Evolutionary conservation across 2,888 invertebrate genomes (phyloP), one percentile per base, ranked within the genome.

Genomic region (Nymphalis urticae): DNA sequence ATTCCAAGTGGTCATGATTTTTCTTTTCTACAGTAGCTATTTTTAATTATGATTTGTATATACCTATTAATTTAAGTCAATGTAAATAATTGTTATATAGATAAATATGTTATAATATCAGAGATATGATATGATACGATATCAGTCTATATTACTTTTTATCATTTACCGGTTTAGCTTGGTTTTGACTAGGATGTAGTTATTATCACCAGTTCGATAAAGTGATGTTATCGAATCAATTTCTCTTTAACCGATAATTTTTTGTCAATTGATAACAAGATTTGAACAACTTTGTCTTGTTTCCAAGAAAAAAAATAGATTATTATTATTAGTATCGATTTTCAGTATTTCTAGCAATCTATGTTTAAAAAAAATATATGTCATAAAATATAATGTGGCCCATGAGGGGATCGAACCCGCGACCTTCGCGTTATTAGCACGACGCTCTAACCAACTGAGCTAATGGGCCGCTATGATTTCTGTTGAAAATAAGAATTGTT

Each of bases 361-460:
- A 42, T 42, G 36, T 48, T 19, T 10, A 51, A 51, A 51, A 51
- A 51, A 51, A 51, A 19, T 17, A 19, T n/a, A 50, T n/a, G 13
- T 13, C 4, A 48, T 8, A 69, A 70, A 66, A 67, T 2, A 0
- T 0, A 0, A 1, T 1, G 42, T 88, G 94, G 94, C 94, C 94
- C 94, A 94, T 94, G 94, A 92, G 94, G 94, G 94, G 94, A 94
- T 95, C 94, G 94, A 95, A 95, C 94, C 94, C 94, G 93, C 94
- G 95, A 95, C 94, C 94, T 95, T 95, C 94, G 95, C 94, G 95
- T 95, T 94, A 95, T 95, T 95, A 95, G 95, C 95, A 95, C 94
- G 94, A 94, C 94, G 95, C 94, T 95, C 95, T 95, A 95, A 95
- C 94, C 94, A 95, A 94, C 94, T 95, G 94, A 95, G 94, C 94